These are phyloP conservation scores for Trichogramma dendrolimi DNA, from an alignment of 2,888 invertebrate genomes.

Conservation along the genomic window DNA sequence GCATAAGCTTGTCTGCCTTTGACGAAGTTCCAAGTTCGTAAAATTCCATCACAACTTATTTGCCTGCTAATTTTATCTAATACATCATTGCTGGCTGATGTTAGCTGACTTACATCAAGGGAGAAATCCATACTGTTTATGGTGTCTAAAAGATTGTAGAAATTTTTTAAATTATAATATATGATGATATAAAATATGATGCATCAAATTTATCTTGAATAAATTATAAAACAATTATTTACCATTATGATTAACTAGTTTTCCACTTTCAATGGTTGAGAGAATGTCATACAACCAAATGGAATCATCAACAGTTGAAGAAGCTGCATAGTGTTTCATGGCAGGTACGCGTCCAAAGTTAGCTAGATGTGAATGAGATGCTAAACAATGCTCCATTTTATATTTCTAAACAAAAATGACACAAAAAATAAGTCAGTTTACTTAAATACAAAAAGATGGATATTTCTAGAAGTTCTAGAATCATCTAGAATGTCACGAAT, in stretches of 20 bases:
- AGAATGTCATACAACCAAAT: conserved; percentile 81
- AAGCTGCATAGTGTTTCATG: conserved; percentile 71
- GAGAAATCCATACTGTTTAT: conserved; percentile 77
- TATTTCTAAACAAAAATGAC: conserved; percentile 50
- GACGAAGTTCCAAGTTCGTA: conserved; percentile 90
- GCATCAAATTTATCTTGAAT: neutral
- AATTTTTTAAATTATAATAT: no score
- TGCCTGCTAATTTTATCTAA: conserved; percentile 85
- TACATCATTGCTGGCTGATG: conserved; percentile 83
- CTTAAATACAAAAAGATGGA: no score
- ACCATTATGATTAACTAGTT: conserved; percentile 77
- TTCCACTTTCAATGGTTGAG: conserved; percentile 72
- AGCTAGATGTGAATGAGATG: conserved; percentile 80
- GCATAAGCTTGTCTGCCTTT: conserved; percentile 87
- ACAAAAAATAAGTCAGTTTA: neutral
- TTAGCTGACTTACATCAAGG: conserved; percentile 70
- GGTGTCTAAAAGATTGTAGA: conserved; percentile 54
- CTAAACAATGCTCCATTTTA: conserved; percentile 74
- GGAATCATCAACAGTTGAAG: conserved; percentile 86
- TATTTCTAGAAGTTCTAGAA: no score
- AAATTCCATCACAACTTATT: conserved; percentile 75
- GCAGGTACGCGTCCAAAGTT: conserved; percentile 72
- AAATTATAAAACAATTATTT: conserved; percentile 24
- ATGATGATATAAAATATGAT: no score
- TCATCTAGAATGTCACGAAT: no score